Evolutionary conservation across 1,140 invertebrate genomes (phyloP).

Genomic region (Diachasma alloeum): DNA sequence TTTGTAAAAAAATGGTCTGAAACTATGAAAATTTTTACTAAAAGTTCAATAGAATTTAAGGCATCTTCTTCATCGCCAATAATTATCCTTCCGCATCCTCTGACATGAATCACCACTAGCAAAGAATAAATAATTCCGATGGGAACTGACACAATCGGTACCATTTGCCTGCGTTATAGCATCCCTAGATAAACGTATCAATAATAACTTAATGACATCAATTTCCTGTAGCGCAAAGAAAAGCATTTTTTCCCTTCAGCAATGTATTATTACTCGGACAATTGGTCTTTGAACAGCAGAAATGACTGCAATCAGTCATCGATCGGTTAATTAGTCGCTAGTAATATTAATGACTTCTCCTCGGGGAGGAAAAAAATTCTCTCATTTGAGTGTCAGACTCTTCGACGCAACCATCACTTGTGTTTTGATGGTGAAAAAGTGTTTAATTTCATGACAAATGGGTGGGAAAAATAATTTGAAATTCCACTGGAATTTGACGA

Average conservation of each 20-base stretch:
- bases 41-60: no score
- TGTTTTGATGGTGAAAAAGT: not conserved
- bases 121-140: not conserved
- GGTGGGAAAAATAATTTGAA: not conserved
- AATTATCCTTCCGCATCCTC: no score
- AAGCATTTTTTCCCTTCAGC: not conserved
- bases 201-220: not conserved
- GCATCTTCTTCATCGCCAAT: no score
- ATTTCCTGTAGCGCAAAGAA: not conserved
- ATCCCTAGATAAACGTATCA: no score
- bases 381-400: not conserved
- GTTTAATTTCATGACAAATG: not conserved
- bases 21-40: no score
- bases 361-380: not conserved
- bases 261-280: not conserved
- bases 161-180: not conserved
- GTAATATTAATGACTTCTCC: not conserved
- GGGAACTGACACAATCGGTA: not conserved
- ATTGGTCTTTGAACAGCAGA: not conserved
- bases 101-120: no score
- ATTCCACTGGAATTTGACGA: constrained; percentile 5
- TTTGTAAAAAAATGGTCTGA: no score
- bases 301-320: constrained; percentile 2
- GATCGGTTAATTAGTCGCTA: not conserved
- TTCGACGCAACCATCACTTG: not conserved